Conservation (phyloP, 2,888 invertebrate species). For the Pyrrhopygopsis socrates region DNA sequence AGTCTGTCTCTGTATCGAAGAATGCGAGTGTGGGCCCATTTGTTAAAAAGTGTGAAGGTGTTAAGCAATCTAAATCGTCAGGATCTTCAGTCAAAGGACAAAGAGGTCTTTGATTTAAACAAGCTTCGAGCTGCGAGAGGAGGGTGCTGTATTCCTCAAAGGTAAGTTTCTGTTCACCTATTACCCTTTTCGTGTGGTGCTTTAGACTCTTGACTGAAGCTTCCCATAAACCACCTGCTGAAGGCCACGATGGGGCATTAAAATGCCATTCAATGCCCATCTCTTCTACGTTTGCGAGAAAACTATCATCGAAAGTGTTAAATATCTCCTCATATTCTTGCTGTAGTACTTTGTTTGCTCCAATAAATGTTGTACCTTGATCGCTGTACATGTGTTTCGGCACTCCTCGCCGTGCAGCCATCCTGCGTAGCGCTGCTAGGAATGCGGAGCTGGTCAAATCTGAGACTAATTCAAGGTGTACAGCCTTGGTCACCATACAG, state of each 20-base stretch:
- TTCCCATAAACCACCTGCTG: constrained; percentile 54
- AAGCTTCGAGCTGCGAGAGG: constrained; percentile 68
- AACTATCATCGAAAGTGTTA: constrained; percentile 4
- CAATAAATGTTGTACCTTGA: neutral
- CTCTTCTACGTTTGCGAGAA: constrained; percentile 20
- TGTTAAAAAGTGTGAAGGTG: constrained; percentile 66
- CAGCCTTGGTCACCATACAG: constrained; percentile 9
- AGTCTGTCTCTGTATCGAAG: constrained; percentile 53
- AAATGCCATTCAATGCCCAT: constrained; percentile 63
- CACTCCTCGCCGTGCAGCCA: neutral
- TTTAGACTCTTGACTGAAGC: constrained; percentile 54
- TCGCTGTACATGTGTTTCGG: neutral
- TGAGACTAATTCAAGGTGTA: constrained; percentile 9
- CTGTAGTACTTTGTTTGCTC: constrained; percentile 54
- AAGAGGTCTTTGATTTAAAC: constrained; percentile 64
- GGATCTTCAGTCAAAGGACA: constrained; percentile 62
- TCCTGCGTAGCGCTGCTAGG: constrained; percentile 9
- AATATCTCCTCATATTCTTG: constrained; percentile 18
- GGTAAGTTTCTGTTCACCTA: constrained; percentile 52
- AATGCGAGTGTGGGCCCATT: constrained; percentile 15
- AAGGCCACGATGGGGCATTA: constrained; percentile 57
- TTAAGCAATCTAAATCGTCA: constrained; percentile 56
- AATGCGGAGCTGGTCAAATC: constrained; percentile 2
- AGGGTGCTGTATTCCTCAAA: constrained; percentile 69
- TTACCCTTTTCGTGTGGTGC: constrained; percentile 43